These are phyloP conservation scores for Cyprinodon brontotheroides DNA, from an alignment of 2,113 vertebrate genomes.

Conservation along the genomic window DNA sequence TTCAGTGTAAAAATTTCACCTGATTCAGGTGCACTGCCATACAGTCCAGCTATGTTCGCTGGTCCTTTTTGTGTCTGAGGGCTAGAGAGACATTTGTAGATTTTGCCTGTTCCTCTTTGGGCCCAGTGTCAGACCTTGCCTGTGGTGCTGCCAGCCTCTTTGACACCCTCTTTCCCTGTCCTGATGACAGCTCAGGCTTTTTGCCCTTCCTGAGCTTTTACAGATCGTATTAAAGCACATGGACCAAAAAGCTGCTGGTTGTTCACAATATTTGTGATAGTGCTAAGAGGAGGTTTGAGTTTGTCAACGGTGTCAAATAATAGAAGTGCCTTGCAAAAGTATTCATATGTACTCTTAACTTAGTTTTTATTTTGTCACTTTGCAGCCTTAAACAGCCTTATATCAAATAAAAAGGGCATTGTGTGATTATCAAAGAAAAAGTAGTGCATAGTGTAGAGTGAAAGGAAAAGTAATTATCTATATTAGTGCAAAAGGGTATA, in stretches of 20 bases:
- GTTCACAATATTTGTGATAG: not conserved
- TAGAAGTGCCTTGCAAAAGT: not conserved
- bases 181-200: conserved; percentile 51
- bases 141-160: conserved; percentile 45
- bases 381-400: not conserved
- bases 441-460: too few relatives aligned
- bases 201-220: conserved; percentile 44
- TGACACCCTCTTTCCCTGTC: conserved; percentile 44
- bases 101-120: conserved; percentile 40
- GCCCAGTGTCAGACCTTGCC: conserved; percentile 56
- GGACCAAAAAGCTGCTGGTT: conserved; percentile 34
- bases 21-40: conserved; percentile 6
- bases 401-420: not conserved
- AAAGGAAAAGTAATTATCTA: too few relatives aligned
- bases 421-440: too few relatives aligned
- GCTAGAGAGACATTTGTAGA: conserved; percentile 20
- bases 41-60: conserved; percentile 11
- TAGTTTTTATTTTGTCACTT: not conserved
- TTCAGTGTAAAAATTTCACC: conserved; percentile 15
- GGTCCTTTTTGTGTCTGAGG: conserved; percentile 15
- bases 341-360: not conserved
- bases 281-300: conserved; percentile 17
- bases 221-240: conserved; percentile 21
- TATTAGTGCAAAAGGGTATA: too few relatives aligned
- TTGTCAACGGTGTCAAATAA: not conserved